Evolutionary conservation across 2,888 invertebrate species (phyloP), one percentile per base, ranked within the genome.

Genomic region (Herminia tarsipennalis): DNA sequence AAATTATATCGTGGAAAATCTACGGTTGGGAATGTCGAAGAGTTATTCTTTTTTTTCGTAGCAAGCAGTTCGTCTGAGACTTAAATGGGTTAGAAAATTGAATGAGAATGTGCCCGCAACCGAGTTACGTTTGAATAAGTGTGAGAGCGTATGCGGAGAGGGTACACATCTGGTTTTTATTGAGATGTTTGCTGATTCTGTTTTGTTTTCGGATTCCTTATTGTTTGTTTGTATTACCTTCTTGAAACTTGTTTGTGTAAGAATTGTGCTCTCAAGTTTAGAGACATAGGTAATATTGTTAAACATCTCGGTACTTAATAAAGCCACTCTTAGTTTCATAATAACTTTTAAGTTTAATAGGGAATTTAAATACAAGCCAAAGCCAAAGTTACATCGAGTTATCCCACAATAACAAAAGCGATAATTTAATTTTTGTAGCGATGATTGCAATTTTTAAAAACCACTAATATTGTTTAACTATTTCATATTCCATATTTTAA

Each of bases 81-180:
- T 88, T 86, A 91, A 91, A 90, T 91, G 90, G 90, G 90, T 91
- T 91, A 90, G 90, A 90, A 91, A 91, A 91, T 90, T 89, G 88
- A 89, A 87, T 90, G 86, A 88, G 75, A 78, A 72, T 79, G 75
- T 79, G 76, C 78, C 76, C 65, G 14, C 76, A 76, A 78, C 76
- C 81, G 70, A 78, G 81, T 81, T 83, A 75, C 75, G 76, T 82
- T 84, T 82, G 83, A 82, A 80, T 86, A 81, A 88, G 83, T 86
- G 83, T 81, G 76, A 70, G 75, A 76, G 79, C 73, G 79, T 84
- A 76, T 80, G 76, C 76, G 62, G 65, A 70, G 73, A 73, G 71
- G 70, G 70, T 73, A 76, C 80, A 79, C 81, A 80, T 83, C 80
- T 78, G 76, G 63, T 56, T 74, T 76, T 77, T 76, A 79, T 80